Conservation (phyloP, 2,797 vertebrate species). For the Tapera naevia region DNA sequence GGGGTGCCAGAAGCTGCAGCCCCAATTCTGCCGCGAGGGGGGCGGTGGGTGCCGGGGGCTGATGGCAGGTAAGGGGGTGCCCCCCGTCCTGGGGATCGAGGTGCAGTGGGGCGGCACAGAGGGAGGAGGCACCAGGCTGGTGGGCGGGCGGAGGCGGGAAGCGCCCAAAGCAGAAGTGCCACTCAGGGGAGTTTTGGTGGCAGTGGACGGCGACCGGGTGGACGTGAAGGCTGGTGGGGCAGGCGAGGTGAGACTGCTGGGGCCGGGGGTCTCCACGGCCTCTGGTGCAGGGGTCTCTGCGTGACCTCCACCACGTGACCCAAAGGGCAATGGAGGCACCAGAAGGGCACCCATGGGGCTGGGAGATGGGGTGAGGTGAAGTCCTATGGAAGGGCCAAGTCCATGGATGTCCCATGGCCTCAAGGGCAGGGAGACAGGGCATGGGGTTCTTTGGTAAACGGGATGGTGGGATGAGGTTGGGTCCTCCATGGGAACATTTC, state of each 20-base stretch:
- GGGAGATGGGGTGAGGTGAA: background rate
- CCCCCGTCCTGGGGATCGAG: background rate
- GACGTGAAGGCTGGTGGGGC: background rate
- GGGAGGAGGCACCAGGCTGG: background rate
- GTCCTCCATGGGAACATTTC: background rate
- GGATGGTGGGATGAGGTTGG: too few species aligned
- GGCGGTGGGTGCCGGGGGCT: background rate
- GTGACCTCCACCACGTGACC: background rate
- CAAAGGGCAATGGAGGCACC: accelerated
- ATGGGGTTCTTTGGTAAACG: background rate
- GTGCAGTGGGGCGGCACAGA: accelerated
- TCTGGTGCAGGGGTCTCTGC: accelerated
- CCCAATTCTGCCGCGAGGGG: accelerated
- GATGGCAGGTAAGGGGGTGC: background rate
- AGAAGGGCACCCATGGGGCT: accelerated
- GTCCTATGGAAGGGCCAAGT: accelerated
- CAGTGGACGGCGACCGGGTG: accelerated
- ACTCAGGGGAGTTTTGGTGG: background rate
- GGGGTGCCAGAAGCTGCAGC: accelerated
- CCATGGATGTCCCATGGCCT: background rate
- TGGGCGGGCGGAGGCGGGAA: background rate
- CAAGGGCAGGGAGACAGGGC: background rate
- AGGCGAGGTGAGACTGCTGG: background rate
- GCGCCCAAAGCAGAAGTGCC: conserved; percentile 40
- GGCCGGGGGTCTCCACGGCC: background rate